Evolutionary conservation across 2,888 invertebrate genomes (phyloP), one percentile per base, ranked within the genome.

Genomic region (Noctuana brunneofusca): DNA sequence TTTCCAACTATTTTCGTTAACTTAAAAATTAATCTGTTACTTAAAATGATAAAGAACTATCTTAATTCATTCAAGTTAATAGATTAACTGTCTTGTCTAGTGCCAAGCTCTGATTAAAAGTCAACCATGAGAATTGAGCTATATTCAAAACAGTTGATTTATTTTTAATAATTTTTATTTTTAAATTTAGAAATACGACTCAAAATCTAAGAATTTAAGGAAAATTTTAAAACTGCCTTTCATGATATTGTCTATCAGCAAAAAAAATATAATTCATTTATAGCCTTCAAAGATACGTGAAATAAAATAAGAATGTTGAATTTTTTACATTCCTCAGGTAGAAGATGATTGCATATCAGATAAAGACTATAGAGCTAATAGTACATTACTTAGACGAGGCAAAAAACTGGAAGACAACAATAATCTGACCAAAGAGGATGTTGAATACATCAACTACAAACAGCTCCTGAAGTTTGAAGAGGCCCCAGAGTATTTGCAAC

Each of bases 401-500:
- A 89, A 90, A 72, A 87, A 85, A 67, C 69, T 89, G 67, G 87
- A 89, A 79, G 87, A 89, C 74, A 91, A 91, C 70, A 91, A 91
- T 72, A 91, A 90, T 72, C 68, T 91, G 64, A 87, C 85, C 16
- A 87, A 89, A 72, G 89, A 88, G 67, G 91, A 92, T 58, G 73
- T 87, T 63, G 88, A 92, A 65, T 92, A 92, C 65, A 78, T 90
- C n/a, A 91, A 91, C 67, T 88, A 88, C 64, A 76, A 91, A 59
- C 81, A 91, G 69, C 76, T 92, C 38, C 74, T 92, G 12, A 88
- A 89, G 65, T 92, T 84, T 78, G 92, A 92, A 66, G 78, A 96
- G 76, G 97, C 97, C 53, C 97, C 98, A 3, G 93, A 93, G 63
- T 97, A 96, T 85, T 92, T 98, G 63, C 95, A 96, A 82, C 96